Conservation (phyloP, 2,113 vertebrate genomes). For the Laterallus jamaicensis region DNA sequence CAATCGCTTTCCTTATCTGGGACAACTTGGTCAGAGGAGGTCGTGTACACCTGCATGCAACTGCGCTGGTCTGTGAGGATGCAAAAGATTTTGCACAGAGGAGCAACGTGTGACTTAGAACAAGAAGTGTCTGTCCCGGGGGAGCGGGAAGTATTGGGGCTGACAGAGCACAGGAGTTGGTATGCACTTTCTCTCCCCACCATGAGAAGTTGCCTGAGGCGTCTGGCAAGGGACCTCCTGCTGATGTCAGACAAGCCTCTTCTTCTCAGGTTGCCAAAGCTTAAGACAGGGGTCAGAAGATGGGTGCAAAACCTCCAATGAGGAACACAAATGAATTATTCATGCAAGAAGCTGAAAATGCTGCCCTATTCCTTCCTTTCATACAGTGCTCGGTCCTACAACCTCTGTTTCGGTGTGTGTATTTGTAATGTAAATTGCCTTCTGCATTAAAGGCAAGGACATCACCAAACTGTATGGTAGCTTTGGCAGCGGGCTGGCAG, state of each 20-base stretch:
- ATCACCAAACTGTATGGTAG: background rate
- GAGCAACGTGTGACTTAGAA: fast-evolving
- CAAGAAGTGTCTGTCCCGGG: background rate
- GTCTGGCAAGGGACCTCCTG: background rate
- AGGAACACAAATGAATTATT: background rate
- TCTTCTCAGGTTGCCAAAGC: background rate
- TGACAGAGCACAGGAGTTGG: no score
- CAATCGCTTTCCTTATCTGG: fast-evolving
- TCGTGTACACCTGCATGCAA: fast-evolving
- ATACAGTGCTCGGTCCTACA: background rate
- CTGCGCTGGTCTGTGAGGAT: fast-evolving
- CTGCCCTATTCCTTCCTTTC: background rate
- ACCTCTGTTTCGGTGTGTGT: background rate
- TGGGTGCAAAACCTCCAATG: background rate
- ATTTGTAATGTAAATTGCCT: background rate
- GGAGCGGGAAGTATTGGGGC: background rate
- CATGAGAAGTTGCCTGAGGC: background rate
- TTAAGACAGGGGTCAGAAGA: background rate
- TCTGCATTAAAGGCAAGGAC: background rate
- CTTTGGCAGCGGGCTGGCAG: background rate
- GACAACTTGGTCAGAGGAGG: background rate
- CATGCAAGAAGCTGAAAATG: background rate
- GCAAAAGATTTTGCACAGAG: background rate
- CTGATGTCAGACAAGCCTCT: background rate
- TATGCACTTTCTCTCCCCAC: background rate